Percentiles rank a stretch among this genome's conserved stretches.
These are phyloP conservation scores for Calameuta idolon DNA, from an alignment of 2,888 invertebrate genomes.

Conservation along the genomic window DNA sequence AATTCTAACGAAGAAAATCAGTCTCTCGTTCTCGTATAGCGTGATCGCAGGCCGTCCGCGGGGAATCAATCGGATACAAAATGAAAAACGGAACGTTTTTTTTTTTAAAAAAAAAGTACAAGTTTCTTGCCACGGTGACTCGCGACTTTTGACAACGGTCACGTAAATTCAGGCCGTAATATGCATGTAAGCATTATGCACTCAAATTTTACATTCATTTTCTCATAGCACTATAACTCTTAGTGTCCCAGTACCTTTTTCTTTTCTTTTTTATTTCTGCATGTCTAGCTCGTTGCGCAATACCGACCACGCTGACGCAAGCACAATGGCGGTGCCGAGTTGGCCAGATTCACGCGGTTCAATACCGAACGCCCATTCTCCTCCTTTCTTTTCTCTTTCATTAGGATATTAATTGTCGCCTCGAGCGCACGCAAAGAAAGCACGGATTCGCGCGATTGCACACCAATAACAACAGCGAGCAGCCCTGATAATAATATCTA, in stretches of 20 bases:
- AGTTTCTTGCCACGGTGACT: not conserved
- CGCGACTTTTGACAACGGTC: not conserved
- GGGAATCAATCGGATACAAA: not conserved
- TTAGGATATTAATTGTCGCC: not conserved
- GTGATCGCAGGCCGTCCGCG: not conserved
- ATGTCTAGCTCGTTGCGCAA: not conserved
- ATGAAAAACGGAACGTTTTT: not conserved
- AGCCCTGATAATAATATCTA: not conserved
- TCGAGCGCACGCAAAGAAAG: not conserved
- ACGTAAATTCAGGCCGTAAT: not conserved
- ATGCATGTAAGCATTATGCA: not conserved
- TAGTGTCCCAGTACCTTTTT: not conserved
- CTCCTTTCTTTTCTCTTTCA: not conserved
- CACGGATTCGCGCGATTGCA: not conserved
- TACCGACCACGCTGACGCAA: not conserved
- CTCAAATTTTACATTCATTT: not conserved
- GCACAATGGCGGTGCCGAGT: not conserved
- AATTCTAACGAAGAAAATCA: slow-evolving; percentile 2
- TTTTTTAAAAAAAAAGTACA: not conserved
- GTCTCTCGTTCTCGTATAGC: slow-evolving; percentile 8
- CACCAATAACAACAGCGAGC: not conserved
- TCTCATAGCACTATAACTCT: not conserved
- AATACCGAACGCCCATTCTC: not conserved
- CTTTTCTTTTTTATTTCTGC: not conserved
- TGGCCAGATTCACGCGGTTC: not conserved